Base-by-base conservation (phyloP, 2,797 vertebrate species). In the Urosaurus nigricauda region DNA sequence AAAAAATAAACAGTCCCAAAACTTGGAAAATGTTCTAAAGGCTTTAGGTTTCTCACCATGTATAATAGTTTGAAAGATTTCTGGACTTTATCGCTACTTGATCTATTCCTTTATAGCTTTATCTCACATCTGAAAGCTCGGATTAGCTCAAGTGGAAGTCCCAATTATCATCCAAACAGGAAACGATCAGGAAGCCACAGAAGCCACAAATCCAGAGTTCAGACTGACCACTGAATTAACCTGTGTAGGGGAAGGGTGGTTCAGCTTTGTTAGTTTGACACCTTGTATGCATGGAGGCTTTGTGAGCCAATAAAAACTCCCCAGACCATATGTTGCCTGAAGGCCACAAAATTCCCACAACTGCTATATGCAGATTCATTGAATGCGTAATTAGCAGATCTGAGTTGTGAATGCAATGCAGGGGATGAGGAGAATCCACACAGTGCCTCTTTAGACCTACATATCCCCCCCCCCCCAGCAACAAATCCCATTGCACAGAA, bases 11-110 rank as follows among this genome's bases (percentile, higher is more conserved):
- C 14, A 65, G 21, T 16, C 35, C 24, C 32, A 51, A 84, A 68
- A 51, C 11, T 13, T 73, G 24, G 68, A 84, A 84, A 80, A 79
- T 37, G 24, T 87, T 86, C 85, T 92, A 0, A 70, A 68, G 35
- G 16, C 8, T 65, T 16, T 70, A 51, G 79, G 19, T 26, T 9
- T 14, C 63, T 21, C 51, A 26, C 53, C 40, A 29, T 0, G 19
- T 68, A 40, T 43, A 86, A 63, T 86, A 37, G 26, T 84, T 93
- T 13, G 19, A 17, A 88, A n/a, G 40, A 43, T 19, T 37, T 80
- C 89, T 89, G 51, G 4, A 73, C 13, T 73, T 74, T 2, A 58
- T 68, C 14, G 12, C 13, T 35, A 8, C 17, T 19, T 80, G 17
- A 29, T 29, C 9, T 47, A 43, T 68, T 47, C 47, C 47, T 60